Percentiles rank a stretch among this genome's conserved stretches.
Evolutionary conservation across 1,140 invertebrate species (phyloP).

Genomic region (Triops longicaudatus): DNA sequence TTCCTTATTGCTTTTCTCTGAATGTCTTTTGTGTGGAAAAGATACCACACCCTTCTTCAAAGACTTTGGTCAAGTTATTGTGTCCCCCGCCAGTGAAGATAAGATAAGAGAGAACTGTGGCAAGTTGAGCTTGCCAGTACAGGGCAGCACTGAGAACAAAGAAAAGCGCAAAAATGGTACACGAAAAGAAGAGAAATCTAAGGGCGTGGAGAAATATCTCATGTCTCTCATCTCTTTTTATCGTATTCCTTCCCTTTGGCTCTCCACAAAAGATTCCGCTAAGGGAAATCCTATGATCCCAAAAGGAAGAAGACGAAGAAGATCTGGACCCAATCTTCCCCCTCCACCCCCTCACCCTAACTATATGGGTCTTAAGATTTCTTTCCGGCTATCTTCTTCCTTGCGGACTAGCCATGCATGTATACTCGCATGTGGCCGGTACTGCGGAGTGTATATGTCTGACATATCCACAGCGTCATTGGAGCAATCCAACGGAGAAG

Average conservation of each 20-base stretch:
- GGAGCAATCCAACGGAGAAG: background rate
- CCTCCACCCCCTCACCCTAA: background rate
- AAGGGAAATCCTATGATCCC: conserved; percentile 11
- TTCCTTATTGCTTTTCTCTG: no score
- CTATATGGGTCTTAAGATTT: background rate
- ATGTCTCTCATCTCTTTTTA: no score
- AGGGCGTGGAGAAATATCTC: no score
- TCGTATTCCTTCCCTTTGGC: background rate
- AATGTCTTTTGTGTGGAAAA: no score
- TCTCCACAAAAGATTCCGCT: background rate
- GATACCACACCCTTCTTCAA: background rate
- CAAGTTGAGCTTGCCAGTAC: background rate
- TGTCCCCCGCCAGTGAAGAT: background rate
- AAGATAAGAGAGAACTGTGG: background rate
- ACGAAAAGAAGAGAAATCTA: background rate
- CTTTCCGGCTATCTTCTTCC: background rate
- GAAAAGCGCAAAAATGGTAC: background rate
- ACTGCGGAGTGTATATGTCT: conserved; percentile 8
- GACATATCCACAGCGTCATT: background rate
- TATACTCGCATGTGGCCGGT: background rate
- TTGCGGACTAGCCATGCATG: no score
- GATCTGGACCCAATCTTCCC: background rate
- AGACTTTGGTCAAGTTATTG: background rate
- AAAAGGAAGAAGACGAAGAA: background rate
- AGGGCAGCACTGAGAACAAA: background rate